Base-by-base conservation (phyloP, 1,140 invertebrate species). In the Scaptomyza hsui region DNA sequence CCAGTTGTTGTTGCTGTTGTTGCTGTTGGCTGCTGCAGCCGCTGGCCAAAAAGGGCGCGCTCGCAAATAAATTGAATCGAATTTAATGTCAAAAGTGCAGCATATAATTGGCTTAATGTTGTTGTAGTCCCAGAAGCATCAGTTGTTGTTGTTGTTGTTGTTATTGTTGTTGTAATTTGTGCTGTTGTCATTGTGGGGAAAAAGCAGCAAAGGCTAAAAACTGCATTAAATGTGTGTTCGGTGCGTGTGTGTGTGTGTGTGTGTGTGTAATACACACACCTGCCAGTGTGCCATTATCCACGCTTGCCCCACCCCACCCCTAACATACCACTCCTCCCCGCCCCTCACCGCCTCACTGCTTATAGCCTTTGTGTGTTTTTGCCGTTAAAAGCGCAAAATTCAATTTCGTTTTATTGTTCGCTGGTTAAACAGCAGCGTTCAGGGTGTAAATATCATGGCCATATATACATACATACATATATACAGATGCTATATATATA, bases 321-420 rank as follows among this genome's bases (percentile, higher is more conserved):
- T 19, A 48, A 39, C 15, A 6, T 24, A 2, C 10, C 10, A n/a
- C 19, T 6, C 26, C n/a, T n/a, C 19, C 21, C 21, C 19, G 3
- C 1, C 13, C 18, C 19, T 32, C 10, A 16, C 21, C 42, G 18
- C 60, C 44, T 16, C 51, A 55, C 57, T 44, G 47, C 47, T 70
- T 73, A 67, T 80, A 65, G 72, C 81, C 77, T 81, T 88, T 88
- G 82, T 88, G 73, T 78, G 37, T 52, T 15, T 42, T 81, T 82
- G 75, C 82, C 75, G 75, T 82, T 82, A 88, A 86, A 86, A 86
- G 82, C 82, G 72, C 78, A 88, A 88, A 88, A 88, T 88, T 88
- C 78, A 89, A 89, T 88, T 88, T 89, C 64, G 72, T 82, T 88
- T 88, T 89, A 88, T 88, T 88, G 82, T 88, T 89, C 78, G 78